Percentiles rank a stretch among this genome's conserved stretches.
Evolutionary conservation across 2,797 vertebrate species (phyloP).

Genomic region (Eleutherodactylus coqui): DNA sequence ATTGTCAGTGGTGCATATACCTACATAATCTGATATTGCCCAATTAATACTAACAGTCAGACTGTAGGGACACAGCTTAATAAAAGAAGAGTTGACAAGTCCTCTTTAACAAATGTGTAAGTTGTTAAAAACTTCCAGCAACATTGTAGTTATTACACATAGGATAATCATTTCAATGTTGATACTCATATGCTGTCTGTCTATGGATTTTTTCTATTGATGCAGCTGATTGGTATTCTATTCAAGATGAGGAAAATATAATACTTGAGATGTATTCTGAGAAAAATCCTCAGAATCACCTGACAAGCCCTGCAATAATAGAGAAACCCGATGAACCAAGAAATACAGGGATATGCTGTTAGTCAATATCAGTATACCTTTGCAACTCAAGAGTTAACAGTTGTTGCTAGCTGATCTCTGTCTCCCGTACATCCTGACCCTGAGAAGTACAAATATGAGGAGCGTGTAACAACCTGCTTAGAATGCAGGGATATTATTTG

Average conservation of each 20-base stretch:
- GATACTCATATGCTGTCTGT: background rate
- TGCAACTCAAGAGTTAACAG: background rate
- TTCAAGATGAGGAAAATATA: background rate
- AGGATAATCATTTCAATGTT: no score
- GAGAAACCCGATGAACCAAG: no score
- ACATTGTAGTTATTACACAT: no score
- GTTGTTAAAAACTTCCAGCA: no score
- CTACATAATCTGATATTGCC: no score
- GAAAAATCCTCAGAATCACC: background rate
- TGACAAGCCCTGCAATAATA: background rate
- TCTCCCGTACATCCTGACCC: conserved; percentile 31
- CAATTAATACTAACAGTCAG: no score
- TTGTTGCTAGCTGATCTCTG: background rate
- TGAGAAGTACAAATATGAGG: conserved; percentile 27
- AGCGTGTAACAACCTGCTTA: conserved; percentile 5
- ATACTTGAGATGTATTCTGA: background rate
- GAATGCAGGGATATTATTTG: conserved; percentile 50
- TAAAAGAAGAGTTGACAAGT: no score
- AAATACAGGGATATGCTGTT: background rate
- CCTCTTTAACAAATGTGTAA: no score
- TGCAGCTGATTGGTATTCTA: background rate
- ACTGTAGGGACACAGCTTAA: no score
- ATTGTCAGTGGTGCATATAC: no score
- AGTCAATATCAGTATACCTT: background rate
- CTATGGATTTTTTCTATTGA: background rate